Base-by-base conservation (phyloP, 2,797 vertebrate species). In the Esox masquinongy region DNA sequence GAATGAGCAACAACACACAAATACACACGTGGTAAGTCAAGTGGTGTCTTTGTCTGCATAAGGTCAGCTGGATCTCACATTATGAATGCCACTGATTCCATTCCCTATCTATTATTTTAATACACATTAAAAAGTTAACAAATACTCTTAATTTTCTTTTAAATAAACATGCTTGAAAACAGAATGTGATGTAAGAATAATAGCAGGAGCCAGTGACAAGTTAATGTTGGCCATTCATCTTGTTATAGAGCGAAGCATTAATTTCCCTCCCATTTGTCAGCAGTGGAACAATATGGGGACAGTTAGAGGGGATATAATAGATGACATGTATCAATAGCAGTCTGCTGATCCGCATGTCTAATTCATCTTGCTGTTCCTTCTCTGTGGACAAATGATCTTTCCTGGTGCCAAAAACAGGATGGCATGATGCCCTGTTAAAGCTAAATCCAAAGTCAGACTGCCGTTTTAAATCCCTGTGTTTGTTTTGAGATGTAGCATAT, bases 401-500 rank as follows among this genome's bases (percentile, higher is more conserved):
- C 22, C 56, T 1, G 22, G 22, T 14, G 56, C 22, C 22, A 61
- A 61, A 61, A 61, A 24, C 56, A 61, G 3, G 17, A 6, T 74
- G 50, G 24, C 17, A 34, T 50, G 77, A 76, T 7, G 59, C 75
- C 76, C 68, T 77, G 74, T 36, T 4, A 47, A 43, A 43, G 17
- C 78, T 77, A 72, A 83, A 80, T 75, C 5, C 26, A 53, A 22
- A 24, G 31, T n/a, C 11, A 68, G 59, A 29, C 51, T 59, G 14
- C 73, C 26, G 34, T 17, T 66, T 77, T 80, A 74, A 81, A 75
- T 76, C 24, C 24, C 16, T 17, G 43, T 75, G 76, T 76, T 24
- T 67, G 73, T 69, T 56, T 59, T 77, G 39, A 1, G 1, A 43
- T 39, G 12, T 16, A n/a, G 34, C 70, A 34, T 22, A 68, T 53